phyloP scores from a whole-genome alignment of 2,797 vertebrate genomes.

The Poecilia wingei region DNA sequence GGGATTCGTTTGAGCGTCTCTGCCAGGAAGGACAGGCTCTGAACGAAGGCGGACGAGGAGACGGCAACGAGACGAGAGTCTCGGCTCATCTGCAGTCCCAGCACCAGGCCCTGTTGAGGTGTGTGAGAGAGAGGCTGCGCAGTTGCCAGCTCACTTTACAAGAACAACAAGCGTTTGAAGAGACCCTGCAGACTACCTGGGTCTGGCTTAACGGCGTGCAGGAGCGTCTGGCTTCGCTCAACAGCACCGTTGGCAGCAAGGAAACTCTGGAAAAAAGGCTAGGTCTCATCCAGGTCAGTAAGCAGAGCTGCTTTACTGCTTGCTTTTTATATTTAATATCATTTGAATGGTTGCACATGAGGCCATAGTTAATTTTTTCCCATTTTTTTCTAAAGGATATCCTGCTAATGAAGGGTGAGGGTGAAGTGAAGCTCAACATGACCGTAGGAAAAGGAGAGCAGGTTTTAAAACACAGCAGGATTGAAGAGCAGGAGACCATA shows the following conservation, averaged over 20 bases:
- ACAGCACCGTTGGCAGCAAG: slow-evolving; percentile 90
- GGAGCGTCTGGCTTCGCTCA: slow-evolving; percentile 85
- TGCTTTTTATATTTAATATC: background rate
- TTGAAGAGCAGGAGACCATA: slow-evolving; percentile 89
- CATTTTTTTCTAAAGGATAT: slow-evolving; percentile 84
- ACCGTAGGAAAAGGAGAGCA: slow-evolving; percentile 96
- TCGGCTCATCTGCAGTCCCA: slow-evolving; percentile 88
- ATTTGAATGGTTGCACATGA: background rate
- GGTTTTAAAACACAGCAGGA: slow-evolving; percentile 87
- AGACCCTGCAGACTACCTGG: slow-evolving; percentile 90
- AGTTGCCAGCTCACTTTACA: slow-evolving; percentile 89
- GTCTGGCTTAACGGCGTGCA: slow-evolving; percentile 88
- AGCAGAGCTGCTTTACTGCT: background rate
- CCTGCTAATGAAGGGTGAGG: slow-evolving; percentile 94
- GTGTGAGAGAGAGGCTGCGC: slow-evolving; percentile 85
- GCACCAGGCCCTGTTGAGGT: slow-evolving; percentile 88
- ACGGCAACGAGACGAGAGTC: slow-evolving; percentile 86
- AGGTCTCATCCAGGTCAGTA: slow-evolving; percentile 89
- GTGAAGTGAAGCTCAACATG: slow-evolving; percentile 96
- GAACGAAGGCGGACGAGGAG: slow-evolving; percentile 87
- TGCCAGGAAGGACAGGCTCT: slow-evolving; percentile 89
- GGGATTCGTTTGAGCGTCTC: slow-evolving; percentile 92
- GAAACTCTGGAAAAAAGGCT: slow-evolving; percentile 87
- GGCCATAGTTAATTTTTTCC: background rate
- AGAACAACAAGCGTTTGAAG: slow-evolving; percentile 94